phyloP scores from a whole-genome alignment of 2,888 invertebrate genomes.

The Scaptodrosophila latifasciaeformis region DNA sequence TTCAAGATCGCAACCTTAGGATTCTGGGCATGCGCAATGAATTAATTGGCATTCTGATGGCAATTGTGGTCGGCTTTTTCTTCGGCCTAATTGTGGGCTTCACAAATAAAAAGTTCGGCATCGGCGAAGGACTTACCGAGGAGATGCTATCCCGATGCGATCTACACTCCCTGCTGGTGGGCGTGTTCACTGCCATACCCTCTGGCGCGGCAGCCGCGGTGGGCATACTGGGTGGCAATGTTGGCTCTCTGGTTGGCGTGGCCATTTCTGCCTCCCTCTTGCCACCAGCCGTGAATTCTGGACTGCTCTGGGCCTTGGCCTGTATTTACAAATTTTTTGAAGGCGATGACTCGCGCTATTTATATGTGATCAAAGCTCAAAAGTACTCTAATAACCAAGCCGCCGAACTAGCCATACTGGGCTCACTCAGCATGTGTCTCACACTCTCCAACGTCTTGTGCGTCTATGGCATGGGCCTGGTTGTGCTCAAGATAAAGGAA shows the following conservation, averaged over 20 bases:
- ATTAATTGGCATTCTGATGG: conserved; percentile 80
- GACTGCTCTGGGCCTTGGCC: conserved; percentile 81
- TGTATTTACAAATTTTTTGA: conserved; percentile 77
- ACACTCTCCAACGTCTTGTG: conserved; percentile 85
- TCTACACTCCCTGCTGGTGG: conserved; percentile 81
- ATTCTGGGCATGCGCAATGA: conserved; percentile 82
- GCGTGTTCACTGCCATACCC: conserved; percentile 83
- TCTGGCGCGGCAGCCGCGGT: conserved; percentile 87
- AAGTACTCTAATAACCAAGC: conserved; percentile 79
- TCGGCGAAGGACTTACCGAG: conserved; percentile 79
- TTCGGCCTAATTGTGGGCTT: conserved; percentile 80
- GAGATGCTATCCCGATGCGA: conserved; percentile 82
- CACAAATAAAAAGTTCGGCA: conserved; percentile 78
- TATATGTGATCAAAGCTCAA: conserved; percentile 74
- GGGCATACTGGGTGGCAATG: conserved; percentile 85
- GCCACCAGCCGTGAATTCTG: conserved; percentile 88
- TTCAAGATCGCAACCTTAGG: conserved; percentile 80
- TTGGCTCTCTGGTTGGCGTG: conserved; percentile 86
- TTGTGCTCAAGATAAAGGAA: conserved; percentile 83
- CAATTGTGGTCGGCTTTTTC: conserved; percentile 81
- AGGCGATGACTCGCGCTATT: conserved; percentile 74
- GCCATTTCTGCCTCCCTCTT: conserved; percentile 88
- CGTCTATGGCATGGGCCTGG: conserved; percentile 82
- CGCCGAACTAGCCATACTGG: conserved; percentile 80
- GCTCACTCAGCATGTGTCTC: conserved; percentile 82